Conservation (phyloP, 2,888 invertebrate species). For the Argynnis bischoffii region DNA sequence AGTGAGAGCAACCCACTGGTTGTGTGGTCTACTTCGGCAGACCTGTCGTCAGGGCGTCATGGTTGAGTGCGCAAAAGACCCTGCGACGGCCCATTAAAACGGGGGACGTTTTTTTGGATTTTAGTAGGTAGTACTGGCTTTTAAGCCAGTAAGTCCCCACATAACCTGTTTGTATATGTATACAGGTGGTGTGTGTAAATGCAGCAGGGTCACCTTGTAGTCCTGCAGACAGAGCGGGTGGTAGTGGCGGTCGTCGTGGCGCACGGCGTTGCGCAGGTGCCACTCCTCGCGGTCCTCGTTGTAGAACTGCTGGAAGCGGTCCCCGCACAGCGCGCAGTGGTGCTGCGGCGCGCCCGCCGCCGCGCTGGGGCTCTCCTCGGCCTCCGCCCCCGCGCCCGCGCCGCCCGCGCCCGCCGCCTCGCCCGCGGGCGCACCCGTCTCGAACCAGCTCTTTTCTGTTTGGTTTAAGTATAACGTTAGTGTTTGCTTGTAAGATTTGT, state of each 20-base stretch:
- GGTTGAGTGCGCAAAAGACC: no score
- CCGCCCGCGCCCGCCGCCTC: constrained; percentile 44
- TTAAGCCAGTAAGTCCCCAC: no score
- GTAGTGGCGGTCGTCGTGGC: constrained; percentile 89
- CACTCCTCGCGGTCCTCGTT: constrained; percentile 99
- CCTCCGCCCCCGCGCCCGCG: constrained; percentile 53
- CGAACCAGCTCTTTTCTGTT: constrained; percentile 93
- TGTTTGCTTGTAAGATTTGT: no score
- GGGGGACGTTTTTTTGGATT: no score
- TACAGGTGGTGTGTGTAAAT: no score
- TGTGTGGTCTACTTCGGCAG: no score
- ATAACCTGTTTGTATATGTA: no score
- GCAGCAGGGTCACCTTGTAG: constrained; percentile 83
- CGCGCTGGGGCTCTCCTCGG: constrained; percentile 84
- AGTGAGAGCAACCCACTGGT: no score
- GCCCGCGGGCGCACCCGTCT: constrained; percentile 83
- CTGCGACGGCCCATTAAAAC: no score
- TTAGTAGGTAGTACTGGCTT: no score
- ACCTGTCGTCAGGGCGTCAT: no score
- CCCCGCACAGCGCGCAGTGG: constrained; percentile 94
- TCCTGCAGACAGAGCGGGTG: constrained; percentile 96
- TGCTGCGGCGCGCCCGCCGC: constrained; percentile 86
- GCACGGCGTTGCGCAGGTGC: constrained; percentile 93
- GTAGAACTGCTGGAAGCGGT: constrained; percentile 96
- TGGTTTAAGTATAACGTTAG: no score